A percentile compares a stretch with the other conserved stretches of the same genome.
Conservation (phyloP, 2,888 invertebrate genomes). For the Monoplex corrugatus region DNA sequence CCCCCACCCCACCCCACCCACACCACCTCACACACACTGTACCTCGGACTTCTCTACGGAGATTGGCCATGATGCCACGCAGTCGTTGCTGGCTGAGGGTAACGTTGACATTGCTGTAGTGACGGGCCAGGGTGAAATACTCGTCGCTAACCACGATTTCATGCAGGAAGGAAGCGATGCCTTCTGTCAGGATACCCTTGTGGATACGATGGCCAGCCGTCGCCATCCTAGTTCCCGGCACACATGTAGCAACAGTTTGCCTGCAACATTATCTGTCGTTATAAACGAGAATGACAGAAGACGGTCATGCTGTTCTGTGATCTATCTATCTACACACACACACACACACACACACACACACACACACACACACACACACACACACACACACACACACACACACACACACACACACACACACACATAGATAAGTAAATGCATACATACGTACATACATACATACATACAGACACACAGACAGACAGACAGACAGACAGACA, state of each 20-base stretch:
- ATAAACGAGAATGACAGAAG: not conserved
- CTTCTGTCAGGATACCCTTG: slow-evolving; percentile 41
- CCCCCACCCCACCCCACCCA: not conserved
- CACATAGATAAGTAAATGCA: no score
- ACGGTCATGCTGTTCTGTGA: no score
- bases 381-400: no score
- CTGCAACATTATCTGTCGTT: slow-evolving; percentile 40
- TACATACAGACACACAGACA: not conserved
- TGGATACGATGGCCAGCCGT: slow-evolving; percentile 55
- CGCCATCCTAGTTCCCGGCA: slow-evolving; percentile 54
- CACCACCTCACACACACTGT: slow-evolving; percentile 49
- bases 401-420: no score
- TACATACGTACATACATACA: not conserved
- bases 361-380: no score
- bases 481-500: no score
- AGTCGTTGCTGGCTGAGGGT: slow-evolving; percentile 55
- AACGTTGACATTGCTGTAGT: slow-evolving; percentile 60
- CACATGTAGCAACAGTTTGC: slow-evolving; percentile 54
- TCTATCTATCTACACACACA: not conserved
- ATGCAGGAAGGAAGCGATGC: slow-evolving; percentile 53
- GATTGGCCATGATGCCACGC: slow-evolving; percentile 60
- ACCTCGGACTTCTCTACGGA: slow-evolving; percentile 75
- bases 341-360: no score
- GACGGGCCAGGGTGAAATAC: slow-evolving; percentile 65
- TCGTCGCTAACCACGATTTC: slow-evolving; percentile 43